These are phyloP conservation scores for Onychostruthus taczanowskii DNA, from an alignment of 2,113 vertebrate genomes.

Conservation along the genomic window DNA sequence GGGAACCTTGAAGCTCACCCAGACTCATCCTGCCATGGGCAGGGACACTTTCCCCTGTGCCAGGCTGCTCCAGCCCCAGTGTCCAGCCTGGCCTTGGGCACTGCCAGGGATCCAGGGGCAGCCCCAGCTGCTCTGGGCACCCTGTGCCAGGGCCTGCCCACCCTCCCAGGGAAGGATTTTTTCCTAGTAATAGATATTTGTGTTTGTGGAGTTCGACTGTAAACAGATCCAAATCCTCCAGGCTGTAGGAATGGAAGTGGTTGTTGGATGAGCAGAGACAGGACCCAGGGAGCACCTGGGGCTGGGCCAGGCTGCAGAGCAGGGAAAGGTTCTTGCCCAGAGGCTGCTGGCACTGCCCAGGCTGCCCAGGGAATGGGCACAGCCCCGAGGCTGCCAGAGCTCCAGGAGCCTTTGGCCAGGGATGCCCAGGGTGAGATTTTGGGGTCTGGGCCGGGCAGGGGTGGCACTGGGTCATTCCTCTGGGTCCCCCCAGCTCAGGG, in stretches of 20 bases:
- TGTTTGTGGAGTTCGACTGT: background rate
- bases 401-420: background rate
- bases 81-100: background rate
- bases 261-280: background rate
- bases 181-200: background rate
- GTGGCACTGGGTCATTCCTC: accelerated
- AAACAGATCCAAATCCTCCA: background rate
- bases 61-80: background rate
- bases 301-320: background rate
- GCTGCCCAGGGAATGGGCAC: background rate
- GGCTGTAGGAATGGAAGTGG: background rate
- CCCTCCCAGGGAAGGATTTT: background rate
- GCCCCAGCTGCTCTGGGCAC: background rate
- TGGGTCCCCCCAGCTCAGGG: accelerated
- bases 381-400: background rate
- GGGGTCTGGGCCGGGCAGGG: background rate
- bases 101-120: background rate
- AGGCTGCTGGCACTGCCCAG: background rate
- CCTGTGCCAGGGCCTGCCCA: background rate
- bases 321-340: background rate
- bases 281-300: accelerated
- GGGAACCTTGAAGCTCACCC: accelerated
- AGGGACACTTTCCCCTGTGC: background rate
- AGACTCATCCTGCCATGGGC: accelerated
- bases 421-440: accelerated